Evolutionary conservation across 2,888 invertebrate genomes (phyloP), one percentile per base, ranked within the genome.

Genomic region (Sclerodermus sp.): DNA sequence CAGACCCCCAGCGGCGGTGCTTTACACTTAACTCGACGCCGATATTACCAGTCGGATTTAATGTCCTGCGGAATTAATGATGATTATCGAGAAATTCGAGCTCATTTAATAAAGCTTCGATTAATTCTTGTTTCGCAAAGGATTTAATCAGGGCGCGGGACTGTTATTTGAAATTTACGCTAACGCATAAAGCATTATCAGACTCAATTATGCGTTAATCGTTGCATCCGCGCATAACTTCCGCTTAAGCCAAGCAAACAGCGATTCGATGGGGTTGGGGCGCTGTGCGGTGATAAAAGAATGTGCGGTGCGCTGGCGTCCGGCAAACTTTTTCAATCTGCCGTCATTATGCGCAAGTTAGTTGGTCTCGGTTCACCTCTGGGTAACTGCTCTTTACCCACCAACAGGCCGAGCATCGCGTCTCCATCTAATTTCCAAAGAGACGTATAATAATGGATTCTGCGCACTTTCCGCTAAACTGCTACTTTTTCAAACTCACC

Each of bases 301-400:
- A 57, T 58, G 45, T 41, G 51, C 43, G 45, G 48, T 43, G 38
- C 40, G 32, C 51, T 39, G 42, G 34, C 23, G 41, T 42, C 53
- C 46, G 44, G 32, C 53, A 70, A 73, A 73, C 67, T 72, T 74
- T 74, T 74, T 71, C 67, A 74, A 74, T 74, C 68, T 71, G 62
- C 58, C 63, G 62, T 71, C 71, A 72, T 74, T 72, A 72, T 70
- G 60, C 58, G 52, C 55, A 54, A 65, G 63, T 62, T 57, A 60
- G 60, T 56, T 48, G 46, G 47, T 51, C n/a, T n/a, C 45, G 49
- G 38, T 45, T 58, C 60, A 31, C 41, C 50, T 45, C 45, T 42
- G 49, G 42, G 54, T 55, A 64, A 58, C 62, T 56, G 54, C 53
- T 43, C 36, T 38, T 38, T 37, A 31, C 41, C 6, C 30, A 14